These are phyloP conservation scores for Spatulosminthurus flaviceps DNA, from an alignment of 2,888 invertebrate genomes.

Conservation along the genomic window DNA sequence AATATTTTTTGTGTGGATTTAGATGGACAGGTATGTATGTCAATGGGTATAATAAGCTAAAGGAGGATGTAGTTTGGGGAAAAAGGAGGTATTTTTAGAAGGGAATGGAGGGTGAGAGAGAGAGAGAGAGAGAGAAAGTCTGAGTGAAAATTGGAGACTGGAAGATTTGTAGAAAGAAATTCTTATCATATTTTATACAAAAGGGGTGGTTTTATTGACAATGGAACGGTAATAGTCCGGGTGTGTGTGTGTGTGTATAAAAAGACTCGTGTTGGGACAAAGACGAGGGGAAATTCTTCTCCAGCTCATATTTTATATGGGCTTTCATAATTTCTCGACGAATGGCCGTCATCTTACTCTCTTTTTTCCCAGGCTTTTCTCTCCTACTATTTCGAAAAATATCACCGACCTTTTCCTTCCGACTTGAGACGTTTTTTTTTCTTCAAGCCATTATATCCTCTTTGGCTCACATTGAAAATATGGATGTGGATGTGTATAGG, in stretches of 20 bases:
- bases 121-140: too few species aligned
- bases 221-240: slow-evolving; percentile 2
- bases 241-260: background rate
- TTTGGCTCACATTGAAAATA: too few species aligned
- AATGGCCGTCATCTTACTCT: slow-evolving; percentile 39
- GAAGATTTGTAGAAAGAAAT: background rate
- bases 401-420: slow-evolving; percentile 42
- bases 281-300: slow-evolving; percentile 15
- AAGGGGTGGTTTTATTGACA: slow-evolving; percentile 18
- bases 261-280: background rate
- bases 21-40: too few species aligned
- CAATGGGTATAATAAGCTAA: too few species aligned
- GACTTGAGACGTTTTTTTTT: slow-evolving; percentile 9
- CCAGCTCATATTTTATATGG: slow-evolving; percentile 40
- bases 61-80: background rate
- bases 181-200: slow-evolving; percentile 14
- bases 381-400: slow-evolving; percentile 42
- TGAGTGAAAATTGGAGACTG: background rate
- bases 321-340: slow-evolving; percentile 44
- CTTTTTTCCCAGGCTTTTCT: slow-evolving; percentile 28
- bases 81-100: too few species aligned
- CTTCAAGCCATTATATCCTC: too few species aligned
- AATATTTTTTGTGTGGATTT: too few species aligned
- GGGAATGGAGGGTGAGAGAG: background rate
- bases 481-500: too few species aligned